A percentile compares a stretch with the other conserved stretches of the same genome.
These are phyloP conservation scores for Gasteruption jaculator DNA, from an alignment of 2,888 invertebrate genomes.

Conservation along the genomic window DNA sequence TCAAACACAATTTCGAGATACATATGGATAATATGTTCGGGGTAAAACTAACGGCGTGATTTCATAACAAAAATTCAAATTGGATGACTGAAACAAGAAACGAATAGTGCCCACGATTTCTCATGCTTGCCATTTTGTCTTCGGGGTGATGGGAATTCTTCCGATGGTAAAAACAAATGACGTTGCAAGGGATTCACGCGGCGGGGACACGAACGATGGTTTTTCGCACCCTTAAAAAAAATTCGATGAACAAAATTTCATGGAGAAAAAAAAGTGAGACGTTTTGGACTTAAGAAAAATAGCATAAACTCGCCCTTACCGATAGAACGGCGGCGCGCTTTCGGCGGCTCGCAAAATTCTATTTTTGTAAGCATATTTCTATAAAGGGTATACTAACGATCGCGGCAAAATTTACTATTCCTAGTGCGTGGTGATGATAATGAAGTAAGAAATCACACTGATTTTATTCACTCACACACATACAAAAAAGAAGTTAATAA, in stretches of 20 bases:
- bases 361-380: constrained; percentile 54
- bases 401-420: constrained; percentile 52
- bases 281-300: constrained; percentile 23
- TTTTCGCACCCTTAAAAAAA: constrained; percentile 15
- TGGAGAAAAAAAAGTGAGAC: constrained; percentile 14
- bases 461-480: constrained; percentile 1
- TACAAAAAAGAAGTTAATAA: constrained; percentile 13
- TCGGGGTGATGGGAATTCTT: too few species aligned
- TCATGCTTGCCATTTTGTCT: too few species aligned
- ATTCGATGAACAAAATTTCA: constrained; percentile 20
- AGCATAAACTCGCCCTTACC: constrained; percentile 40
- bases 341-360: constrained; percentile 51
- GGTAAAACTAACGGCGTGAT: constrained; percentile 35
- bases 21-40: constrained; percentile 46
- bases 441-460: constrained; percentile 28
- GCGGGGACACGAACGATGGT: too few species aligned
- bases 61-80: too few species aligned
- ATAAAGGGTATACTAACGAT: constrained; percentile 52
- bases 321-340: constrained; percentile 43
- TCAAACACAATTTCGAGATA: constrained; percentile 50
- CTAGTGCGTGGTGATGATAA: constrained; percentile 52
- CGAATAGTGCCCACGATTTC: too few species aligned
- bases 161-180: too few species aligned
- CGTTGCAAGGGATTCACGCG: too few species aligned
- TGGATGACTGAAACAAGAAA: too few species aligned